Conservation (phyloP, 2,113 vertebrate genomes). For the Puma concolor region DNA sequence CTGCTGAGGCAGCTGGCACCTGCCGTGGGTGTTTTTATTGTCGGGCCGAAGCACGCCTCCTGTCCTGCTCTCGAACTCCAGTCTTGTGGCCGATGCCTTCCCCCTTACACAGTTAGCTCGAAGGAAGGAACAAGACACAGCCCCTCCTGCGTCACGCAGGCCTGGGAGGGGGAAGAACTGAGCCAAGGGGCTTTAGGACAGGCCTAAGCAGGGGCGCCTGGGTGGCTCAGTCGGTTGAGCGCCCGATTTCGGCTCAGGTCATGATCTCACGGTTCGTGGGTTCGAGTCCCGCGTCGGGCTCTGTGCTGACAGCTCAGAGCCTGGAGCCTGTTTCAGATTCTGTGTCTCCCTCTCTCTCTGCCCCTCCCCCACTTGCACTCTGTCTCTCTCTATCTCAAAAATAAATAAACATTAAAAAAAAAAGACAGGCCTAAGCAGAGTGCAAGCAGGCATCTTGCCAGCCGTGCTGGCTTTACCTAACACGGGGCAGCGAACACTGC, state of each 20-base stretch:
- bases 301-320: no score
- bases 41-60: neutral
- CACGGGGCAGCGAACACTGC: neutral
- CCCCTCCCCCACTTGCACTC: no score
- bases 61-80: neutral
- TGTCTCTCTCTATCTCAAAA: no score
- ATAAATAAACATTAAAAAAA: no score
- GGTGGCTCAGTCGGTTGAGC: no score
- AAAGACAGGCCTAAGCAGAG: neutral
- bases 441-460: neutral
- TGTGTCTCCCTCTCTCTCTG: no score
- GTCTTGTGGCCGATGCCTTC: neutral
- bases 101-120: no score
- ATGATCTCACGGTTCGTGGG: no score
- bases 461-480: neutral
- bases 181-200: neutral
- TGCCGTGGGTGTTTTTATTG: neutral
- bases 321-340: no score
- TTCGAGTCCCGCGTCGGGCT: no score
- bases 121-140: neutral
- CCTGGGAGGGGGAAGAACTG: neutral
- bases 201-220: neutral
- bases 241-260: no score
- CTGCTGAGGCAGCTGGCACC: constrained; percentile 5
- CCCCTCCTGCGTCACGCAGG: rapidly evolving